Base-by-base conservation (phyloP, 2,797 vertebrate genomes). In the Emys orbicularis region DNA sequence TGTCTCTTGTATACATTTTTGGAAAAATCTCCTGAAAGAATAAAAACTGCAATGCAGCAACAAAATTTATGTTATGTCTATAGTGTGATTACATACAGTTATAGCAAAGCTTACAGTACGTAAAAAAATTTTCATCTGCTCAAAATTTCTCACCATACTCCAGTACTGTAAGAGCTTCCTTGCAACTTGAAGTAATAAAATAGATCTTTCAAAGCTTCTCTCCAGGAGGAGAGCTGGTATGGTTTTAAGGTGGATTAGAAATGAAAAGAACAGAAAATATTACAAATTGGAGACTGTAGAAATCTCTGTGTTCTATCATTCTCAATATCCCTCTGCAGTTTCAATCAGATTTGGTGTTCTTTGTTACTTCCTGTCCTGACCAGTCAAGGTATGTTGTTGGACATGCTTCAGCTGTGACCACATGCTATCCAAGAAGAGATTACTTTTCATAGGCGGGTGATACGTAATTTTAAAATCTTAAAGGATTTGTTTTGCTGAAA, bases 31-130 rank as follows among this genome's bases (percentile, higher is more conserved):
- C 79, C 79, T 29, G 56, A 92, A 93, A 92, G 31, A 31, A 65
- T 44, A 86, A 97, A 91, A 41, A 56, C 77, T 82, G 94, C 90
- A 83, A 49, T n/a, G 88, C 13, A 3, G 92, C 95, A 96, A 53
- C 81, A 83, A 79, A 68, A 77, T 82, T 93, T 92, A 90, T 95
- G 76, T 12, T 92, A 89, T 31, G 79, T 81, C 88, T 44, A 27
- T 0, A 77, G 84, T 76, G 85, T 31, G 74, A 89, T 18, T 53
- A 86, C 90, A 92, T 47, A 53, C 72, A 65, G 29, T n/a, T 74
- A 77, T 81, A 12, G 12, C 13, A 94, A 13, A 81, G 65, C 90
- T 1, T 12, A 49, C 7, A 90, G 74, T 29, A 93, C 44, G 76
- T 16, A 53, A 81, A 89, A 61, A 89, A 61, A 81, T n/a, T 82